Evolutionary conservation across 2,888 invertebrate species (phyloP), one percentile per base, ranked within the genome.

Genomic region (Crepidodera aurea): DNA sequence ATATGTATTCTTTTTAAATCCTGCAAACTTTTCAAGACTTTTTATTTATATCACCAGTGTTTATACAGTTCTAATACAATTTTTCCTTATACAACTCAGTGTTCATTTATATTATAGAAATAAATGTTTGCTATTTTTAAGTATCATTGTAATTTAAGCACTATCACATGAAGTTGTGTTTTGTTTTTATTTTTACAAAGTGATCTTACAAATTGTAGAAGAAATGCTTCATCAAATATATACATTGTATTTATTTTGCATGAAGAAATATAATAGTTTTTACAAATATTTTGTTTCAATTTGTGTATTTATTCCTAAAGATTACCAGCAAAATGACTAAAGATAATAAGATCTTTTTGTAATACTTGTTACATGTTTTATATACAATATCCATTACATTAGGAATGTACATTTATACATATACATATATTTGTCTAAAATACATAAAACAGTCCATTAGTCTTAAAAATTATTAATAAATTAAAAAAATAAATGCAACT

Each of bases 261-360:
- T 64, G 62, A 62, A 60, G 54, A 64, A 61, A 64, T 56, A 64
- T 63, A 59, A 60, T 66, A 67, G 64, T 67, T 67, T 67, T 67
- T 64, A 67, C 64, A 62, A 44, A 58, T 18, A 8, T 12, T 12
- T 53, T 50, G 37, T 54, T 60, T 62, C 48, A 55, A 57, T 62
- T 40, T 54, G n/a, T 27, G 12, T 39, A 51, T 16, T 7, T 29
- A 25, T 27, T n/a, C n/a, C n/a, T n/a, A n/a, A n/a, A n/a, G n/a
- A n/a, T n/a, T n/a, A n/a, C n/a, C n/a, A n/a, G n/a, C n/a, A n/a
- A n/a, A n/a, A n/a, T n/a, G n/a, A n/a, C n/a, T n/a, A n/a, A n/a
- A n/a, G n/a, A n/a, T n/a, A n/a, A n/a, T n/a, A n/a, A n/a, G n/a
- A n/a, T n/a, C n/a, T n/a, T n/a, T n/a, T n/a, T n/a, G n/a, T n/a